phyloP scores from a whole-genome alignment of 1,140 invertebrate species.

The Branchinecta lindahli region DNA sequence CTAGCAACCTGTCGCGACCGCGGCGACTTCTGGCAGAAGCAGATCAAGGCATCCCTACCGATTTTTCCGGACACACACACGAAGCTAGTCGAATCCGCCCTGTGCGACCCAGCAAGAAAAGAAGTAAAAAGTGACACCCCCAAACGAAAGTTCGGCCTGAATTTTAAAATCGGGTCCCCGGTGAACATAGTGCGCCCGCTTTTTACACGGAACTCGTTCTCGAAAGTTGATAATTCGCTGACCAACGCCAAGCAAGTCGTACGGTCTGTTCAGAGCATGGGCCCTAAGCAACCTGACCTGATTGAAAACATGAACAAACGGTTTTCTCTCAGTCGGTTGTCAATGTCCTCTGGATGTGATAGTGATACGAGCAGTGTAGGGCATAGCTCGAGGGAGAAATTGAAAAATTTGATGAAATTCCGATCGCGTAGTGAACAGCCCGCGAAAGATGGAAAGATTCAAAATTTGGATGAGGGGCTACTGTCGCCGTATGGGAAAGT shows the following conservation, averaged over 20 bases:
- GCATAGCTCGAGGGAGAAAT: neutral
- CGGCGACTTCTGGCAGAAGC: neutral
- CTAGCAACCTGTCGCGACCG: neutral
- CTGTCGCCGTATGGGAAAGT: conserved; percentile 6
- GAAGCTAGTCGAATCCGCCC: neutral
- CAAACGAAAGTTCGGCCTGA: neutral
- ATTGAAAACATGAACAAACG: neutral
- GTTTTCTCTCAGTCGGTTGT: neutral
- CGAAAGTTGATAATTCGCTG: neutral
- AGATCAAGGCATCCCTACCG: neutral
- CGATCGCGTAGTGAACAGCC: neutral
- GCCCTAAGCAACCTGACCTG: neutral
- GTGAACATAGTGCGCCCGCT: neutral
- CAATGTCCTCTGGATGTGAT: neutral
- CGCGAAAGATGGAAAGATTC: neutral
- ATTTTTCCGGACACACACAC: neutral
- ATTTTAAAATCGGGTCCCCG: neutral
- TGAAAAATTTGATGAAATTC: conserved; percentile 7
- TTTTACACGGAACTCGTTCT: neutral
- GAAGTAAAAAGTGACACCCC: neutral
- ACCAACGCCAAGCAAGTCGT: neutral
- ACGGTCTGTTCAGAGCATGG: neutral
- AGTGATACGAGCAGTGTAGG: neutral
- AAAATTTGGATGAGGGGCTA: neutral
- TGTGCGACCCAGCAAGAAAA: neutral